Evolutionary conservation across 2,888 invertebrate genomes (phyloP).

Genomic region (Rambutsinella grinnellia): DNA sequence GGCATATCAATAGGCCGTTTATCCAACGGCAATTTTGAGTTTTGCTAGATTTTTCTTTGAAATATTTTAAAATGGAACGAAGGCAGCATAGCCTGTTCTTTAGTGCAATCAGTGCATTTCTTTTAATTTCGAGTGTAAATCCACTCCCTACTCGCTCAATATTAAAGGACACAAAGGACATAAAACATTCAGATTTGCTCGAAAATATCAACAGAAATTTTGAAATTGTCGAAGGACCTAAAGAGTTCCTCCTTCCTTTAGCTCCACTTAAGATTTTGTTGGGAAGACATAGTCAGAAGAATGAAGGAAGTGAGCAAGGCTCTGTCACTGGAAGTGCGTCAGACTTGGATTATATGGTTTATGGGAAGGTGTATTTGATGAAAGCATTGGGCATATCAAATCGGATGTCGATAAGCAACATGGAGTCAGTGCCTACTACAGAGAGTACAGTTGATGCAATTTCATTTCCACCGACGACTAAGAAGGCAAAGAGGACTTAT

Average conservation of each 20-base stretch:
- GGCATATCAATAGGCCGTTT: constrained; percentile 41
- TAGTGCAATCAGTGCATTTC: neutral
- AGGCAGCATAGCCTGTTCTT: no score
- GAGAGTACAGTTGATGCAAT: neutral
- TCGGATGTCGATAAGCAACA: neutral
- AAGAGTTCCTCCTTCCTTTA: constrained; percentile 30
- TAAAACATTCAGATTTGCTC: neutral
- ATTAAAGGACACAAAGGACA: neutral
- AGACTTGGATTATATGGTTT: constrained; percentile 41
- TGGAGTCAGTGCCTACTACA: neutral
- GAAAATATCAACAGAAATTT: neutral
- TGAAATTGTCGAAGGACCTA: constrained; percentile 33
- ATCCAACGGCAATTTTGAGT: constrained; percentile 27
- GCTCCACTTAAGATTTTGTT: neutral
- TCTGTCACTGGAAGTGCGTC: neutral
- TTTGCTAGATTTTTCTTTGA: constrained; percentile 18
- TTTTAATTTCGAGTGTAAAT: no score
- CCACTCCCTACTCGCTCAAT: no score
- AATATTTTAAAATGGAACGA: neutral
- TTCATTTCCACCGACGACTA: constrained; percentile 2
- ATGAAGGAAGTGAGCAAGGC: neutral
- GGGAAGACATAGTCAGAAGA: neutral
- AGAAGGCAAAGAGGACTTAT: constrained; percentile 1
- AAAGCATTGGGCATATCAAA: constrained; percentile 4
- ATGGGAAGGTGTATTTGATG: constrained; percentile 37